Percentiles rank a stretch among this genome's conserved stretches.
Evolutionary conservation across 2,888 invertebrate species (phyloP).

Genomic region (Tachina grossa): DNA sequence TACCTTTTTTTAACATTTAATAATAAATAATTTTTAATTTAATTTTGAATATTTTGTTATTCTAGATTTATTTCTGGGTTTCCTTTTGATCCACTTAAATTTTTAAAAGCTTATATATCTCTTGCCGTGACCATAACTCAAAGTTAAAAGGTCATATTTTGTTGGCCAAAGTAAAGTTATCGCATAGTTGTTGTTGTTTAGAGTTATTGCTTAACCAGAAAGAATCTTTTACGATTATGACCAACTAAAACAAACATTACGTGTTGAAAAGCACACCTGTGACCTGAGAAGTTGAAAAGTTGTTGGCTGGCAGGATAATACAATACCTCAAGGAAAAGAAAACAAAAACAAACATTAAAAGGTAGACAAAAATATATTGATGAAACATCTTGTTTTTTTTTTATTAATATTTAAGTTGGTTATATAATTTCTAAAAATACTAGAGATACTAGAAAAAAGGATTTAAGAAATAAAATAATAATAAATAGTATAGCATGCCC

Average conservation of each 20-base stretch:
- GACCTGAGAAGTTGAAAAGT: slow-evolving; percentile 27
- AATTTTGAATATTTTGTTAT: background rate
- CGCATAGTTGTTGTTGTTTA: background rate
- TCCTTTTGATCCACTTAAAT: slow-evolving; percentile 2
- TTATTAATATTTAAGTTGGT: too few species aligned
- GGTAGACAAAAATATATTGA: background rate
- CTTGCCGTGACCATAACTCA: slow-evolving; percentile 35
- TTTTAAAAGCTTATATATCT: background rate
- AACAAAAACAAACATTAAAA: background rate
- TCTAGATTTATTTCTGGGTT: background rate
- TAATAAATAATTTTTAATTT: background rate
- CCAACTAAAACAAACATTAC: slow-evolving; percentile 47
- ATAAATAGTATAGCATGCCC: too few species aligned
- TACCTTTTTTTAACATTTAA: background rate
- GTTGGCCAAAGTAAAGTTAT: slow-evolving; percentile 17
- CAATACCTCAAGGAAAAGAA: background rate
- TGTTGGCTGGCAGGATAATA: background rate
- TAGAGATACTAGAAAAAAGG: background rate
- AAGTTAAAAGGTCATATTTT: slow-evolving; percentile 63
- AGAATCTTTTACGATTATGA: slow-evolving; percentile 10
- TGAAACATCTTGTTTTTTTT: too few species aligned
- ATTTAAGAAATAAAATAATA: background rate
- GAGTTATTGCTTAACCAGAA: background rate
- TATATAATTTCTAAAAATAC: too few species aligned
- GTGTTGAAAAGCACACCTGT: slow-evolving; percentile 52